These are phyloP conservation scores for Alectura lathami DNA, from an alignment of 2,113 vertebrate species.

Conservation along the genomic window DNA sequence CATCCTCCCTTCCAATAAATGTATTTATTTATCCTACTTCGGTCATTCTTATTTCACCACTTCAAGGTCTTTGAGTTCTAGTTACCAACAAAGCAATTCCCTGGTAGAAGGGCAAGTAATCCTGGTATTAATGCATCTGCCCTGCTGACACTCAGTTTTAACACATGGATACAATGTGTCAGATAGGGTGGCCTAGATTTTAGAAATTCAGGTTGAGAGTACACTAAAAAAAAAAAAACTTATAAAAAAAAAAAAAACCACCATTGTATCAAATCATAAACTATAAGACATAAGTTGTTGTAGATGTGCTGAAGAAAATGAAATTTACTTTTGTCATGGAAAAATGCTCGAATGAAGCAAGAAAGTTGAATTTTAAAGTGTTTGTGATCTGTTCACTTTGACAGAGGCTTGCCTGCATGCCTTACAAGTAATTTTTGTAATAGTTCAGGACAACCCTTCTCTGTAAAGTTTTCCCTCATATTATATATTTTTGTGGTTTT, in stretches of 20 bases:
- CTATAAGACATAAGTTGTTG: background rate
- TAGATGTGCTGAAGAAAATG: background rate
- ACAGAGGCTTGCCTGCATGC: background rate
- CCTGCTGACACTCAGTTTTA: constrained; percentile 31
- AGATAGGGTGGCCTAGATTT: background rate
- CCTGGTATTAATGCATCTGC: constrained; percentile 27
- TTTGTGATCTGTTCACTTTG: background rate
- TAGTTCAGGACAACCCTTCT: background rate
- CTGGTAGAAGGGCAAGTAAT: background rate
- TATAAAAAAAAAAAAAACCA: no score
- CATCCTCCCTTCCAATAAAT: background rate
- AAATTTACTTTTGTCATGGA: background rate
- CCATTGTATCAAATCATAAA: background rate
- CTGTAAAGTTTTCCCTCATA: background rate
- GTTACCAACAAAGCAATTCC: background rate
- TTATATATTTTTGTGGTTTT: background rate
- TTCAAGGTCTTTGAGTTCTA: background rate
- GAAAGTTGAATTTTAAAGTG: background rate
- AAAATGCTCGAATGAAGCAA: background rate
- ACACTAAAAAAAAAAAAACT: no score
- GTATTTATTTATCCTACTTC: background rate
- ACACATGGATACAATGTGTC: background rate
- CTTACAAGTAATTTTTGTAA: background rate
- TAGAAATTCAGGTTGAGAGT: background rate
- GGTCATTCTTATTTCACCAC: background rate